Percentiles rank a stretch among this genome's conserved stretches.
Conservation (phyloP, 2,797 vertebrate genomes). For the Pygocentrus nattereri region DNA sequence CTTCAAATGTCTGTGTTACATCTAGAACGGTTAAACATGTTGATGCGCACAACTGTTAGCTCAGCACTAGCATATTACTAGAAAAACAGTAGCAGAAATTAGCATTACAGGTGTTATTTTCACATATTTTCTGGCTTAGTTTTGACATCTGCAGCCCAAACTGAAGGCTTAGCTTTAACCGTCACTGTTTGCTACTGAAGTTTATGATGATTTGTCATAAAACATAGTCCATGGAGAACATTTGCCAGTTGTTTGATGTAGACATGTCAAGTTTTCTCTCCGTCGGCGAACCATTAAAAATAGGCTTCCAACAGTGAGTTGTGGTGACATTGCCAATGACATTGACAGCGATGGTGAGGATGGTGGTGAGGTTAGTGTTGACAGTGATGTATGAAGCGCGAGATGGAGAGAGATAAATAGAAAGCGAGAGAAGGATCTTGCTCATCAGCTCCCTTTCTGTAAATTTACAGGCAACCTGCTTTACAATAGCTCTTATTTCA, state of each 20-base stretch:
- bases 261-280: neutral
- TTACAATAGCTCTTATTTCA: constrained; percentile 28
- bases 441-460: neutral
- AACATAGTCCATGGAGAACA: neutral
- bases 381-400: constrained; percentile 27
- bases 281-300: constrained; percentile 14
- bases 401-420: constrained; percentile 19
- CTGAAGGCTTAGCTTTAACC: no score
- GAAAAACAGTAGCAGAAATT: no score
- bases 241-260: neutral
- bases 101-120: no score
- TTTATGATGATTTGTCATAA: neutral
- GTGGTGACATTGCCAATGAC: constrained; percentile 37
- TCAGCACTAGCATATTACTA: no score
- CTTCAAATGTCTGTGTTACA: no score
- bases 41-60: no score
- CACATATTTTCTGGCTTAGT: no score
- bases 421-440: neutral
- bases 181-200: neutral
- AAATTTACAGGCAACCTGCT: constrained; percentile 1
- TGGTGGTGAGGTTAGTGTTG: constrained; percentile 12
- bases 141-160: no score
- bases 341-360: constrained; percentile 29
- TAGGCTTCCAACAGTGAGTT: neutral
- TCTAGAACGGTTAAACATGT: no score